These are phyloP conservation scores for Acronicta aceris DNA, from an alignment of 2,888 invertebrate genomes.

Conservation along the genomic window DNA sequence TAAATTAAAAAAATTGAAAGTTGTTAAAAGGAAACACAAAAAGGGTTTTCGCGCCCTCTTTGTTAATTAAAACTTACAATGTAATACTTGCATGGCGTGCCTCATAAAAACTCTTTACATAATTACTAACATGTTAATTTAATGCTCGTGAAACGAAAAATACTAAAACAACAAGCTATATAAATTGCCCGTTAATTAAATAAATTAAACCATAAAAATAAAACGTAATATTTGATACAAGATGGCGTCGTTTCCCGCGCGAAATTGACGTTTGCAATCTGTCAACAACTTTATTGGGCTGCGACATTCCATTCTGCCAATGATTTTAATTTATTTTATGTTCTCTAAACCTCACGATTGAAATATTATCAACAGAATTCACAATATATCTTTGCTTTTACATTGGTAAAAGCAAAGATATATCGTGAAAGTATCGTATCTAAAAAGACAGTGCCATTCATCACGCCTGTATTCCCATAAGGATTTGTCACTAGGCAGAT, in stretches of 20 bases:
- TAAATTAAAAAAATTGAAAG: constrained; percentile 17
- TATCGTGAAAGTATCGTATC: too few species aligned
- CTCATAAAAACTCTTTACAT: constrained; percentile 27
- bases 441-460: too few species aligned
- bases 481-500: too few species aligned
- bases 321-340: not conserved
- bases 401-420: too few species aligned
- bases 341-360: not conserved
- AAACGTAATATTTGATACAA: constrained; percentile 1
- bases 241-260: constrained; percentile 26
- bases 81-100: constrained; percentile 16
- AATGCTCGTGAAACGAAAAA: constrained; percentile 20
- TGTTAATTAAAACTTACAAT: constrained; percentile 22
- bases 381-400: too few species aligned
- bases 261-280: constrained; percentile 23
- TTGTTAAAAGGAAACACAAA: constrained; percentile 20
- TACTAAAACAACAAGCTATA: constrained; percentile 8
- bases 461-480: too few species aligned
- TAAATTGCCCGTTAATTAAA: constrained; percentile 18
- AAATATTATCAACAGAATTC: too few species aligned
- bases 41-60: constrained; percentile 12
- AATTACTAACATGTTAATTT: constrained; percentile 36
- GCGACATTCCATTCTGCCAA: constrained; percentile 1
- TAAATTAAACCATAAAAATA: constrained; percentile 2
- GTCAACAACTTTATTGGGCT: constrained; percentile 18